phyloP scores from a whole-genome alignment of 2,888 invertebrate genomes.

The Fabriciana adippe region DNA sequence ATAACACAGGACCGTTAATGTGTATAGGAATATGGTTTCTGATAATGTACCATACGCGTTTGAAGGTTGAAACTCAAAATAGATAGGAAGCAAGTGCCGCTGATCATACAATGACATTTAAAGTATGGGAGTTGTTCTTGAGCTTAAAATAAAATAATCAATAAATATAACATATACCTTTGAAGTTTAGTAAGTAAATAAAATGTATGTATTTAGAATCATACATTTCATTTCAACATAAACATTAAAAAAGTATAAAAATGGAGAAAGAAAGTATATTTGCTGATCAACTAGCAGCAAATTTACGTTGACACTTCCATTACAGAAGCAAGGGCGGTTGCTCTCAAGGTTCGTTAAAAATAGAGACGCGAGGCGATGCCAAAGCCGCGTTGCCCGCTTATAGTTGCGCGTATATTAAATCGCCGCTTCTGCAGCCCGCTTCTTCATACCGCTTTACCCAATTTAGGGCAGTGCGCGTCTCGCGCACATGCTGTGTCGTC shows the following conservation, averaged over 20 bases:
- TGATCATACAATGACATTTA: conserved; percentile 18
- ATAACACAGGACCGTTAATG: background rate
- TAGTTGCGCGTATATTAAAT: conserved; percentile 57
- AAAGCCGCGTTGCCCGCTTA: conserved; percentile 72
- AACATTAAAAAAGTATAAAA: background rate
- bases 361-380: conserved; percentile 77
- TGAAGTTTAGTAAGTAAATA: background rate
- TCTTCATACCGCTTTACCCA: conserved; percentile 55
- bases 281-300: conserved; percentile 34
- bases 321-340: conserved; percentile 76
- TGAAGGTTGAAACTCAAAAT: conserved; percentile 19
- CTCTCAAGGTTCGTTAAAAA: conserved; percentile 80
- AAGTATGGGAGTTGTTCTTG: conserved; percentile 8
- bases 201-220: background rate
- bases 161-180: background rate
- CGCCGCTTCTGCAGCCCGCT: conserved; percentile 52
- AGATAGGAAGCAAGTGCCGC: conserved; percentile 7
- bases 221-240: too few relatives aligned
- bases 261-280: conserved; percentile 39
- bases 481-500: conserved; percentile 42
- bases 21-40: background rate
- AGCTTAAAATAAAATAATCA: conserved; percentile 10
- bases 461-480: conserved; percentile 53
- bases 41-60: conserved; percentile 10
- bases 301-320: conserved; percentile 53